Evolutionary conservation across 2,797 vertebrate genomes (phyloP), one percentile per base, ranked within the genome.

Genomic region (Chloroceryle amazona): DNA sequence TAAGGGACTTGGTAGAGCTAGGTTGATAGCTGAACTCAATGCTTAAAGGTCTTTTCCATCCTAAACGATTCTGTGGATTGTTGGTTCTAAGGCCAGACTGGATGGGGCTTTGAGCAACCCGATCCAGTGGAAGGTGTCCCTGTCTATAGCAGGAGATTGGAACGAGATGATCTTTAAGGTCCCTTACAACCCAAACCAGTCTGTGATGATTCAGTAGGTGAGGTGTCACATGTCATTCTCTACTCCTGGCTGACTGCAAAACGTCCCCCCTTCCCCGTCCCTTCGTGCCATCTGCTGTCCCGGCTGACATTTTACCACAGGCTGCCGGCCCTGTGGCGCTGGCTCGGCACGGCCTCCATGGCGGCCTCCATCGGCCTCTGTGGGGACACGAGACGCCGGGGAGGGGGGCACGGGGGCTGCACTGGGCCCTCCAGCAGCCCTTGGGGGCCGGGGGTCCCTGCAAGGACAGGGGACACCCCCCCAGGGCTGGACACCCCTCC

Each of bases 311-410:
- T 60, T 16, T 17, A 26, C 57, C 57, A 17, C 22, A 35, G 55
- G 8, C 20, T 35, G 14, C 61, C 29, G 20, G 16, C 28, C 28
- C 37, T 25, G 8, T 21, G 41, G 61, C 13, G 9, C 61, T 5
- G 42, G n/a, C 55, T 13, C 51, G 1, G 3, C 70, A 4, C 5
- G 29, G 49, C 49, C 37, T 15, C 63, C 2, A 0, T 7, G 42
- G 57, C 3, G 7, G 44, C 67, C 55, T 55, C 71, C 57, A 3
- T 16, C 5, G 19, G 51, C 2, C 5, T 5, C 58, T 14, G 22
- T 37, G 74, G 49, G 66, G 58, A 89, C 33, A 23, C 0, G 1
- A 37, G 19, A 17, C n/a, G 26, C 26, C 52, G 16, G 26, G 16
- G 22, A 13, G 25, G 33, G 39, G 33, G 2, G 13, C 23, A 11